These are phyloP conservation scores for Heteropelma amictum DNA, from an alignment of 2,888 invertebrate genomes.

Conservation along the genomic window DNA sequence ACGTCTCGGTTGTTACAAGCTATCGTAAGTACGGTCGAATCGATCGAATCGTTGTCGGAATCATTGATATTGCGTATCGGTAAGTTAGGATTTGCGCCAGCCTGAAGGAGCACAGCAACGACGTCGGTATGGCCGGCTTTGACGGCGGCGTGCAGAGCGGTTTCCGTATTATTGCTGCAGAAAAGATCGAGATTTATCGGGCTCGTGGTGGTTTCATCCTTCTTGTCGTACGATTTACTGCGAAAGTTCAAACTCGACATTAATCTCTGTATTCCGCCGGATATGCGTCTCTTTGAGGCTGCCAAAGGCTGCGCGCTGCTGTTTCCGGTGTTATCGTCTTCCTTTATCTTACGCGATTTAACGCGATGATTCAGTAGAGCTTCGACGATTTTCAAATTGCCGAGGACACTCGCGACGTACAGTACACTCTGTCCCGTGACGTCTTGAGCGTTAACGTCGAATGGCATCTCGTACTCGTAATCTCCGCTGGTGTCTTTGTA, in stretches of 20 bases:
- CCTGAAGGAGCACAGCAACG: constrained; percentile 83
- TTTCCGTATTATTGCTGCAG: constrained; percentile 88
- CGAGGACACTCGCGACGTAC: constrained; percentile 92
- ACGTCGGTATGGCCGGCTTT: constrained; percentile 87
- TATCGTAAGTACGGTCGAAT: constrained; percentile 83
- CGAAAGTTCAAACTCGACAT: constrained; percentile 89
- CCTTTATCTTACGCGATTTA: constrained; percentile 80
- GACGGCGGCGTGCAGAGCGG: constrained; percentile 90
- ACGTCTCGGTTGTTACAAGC: constrained; percentile 85
- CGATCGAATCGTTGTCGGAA: constrained; percentile 78
- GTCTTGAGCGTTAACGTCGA: constrained; percentile 94
- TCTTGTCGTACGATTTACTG: constrained; percentile 78
- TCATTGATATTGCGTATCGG: constrained; percentile 80
- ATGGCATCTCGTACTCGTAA: constrained; percentile 92
- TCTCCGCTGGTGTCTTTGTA: constrained; percentile 85
- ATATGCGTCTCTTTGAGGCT: constrained; percentile 84
- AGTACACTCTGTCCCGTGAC: constrained; percentile 94
- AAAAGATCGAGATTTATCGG: constrained; percentile 87
- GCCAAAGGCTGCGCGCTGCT: constrained; percentile 70
- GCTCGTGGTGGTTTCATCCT: constrained; percentile 80
- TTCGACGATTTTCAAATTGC: constrained; percentile 88
- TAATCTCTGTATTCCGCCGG: constrained; percentile 92
- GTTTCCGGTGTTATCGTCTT: constrained; percentile 74
- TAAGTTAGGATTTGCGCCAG: constrained; percentile 91
- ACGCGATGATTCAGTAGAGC: constrained; percentile 86